Conservation (phyloP, 2,888 invertebrate species). For the Drosophila infuscata region DNA sequence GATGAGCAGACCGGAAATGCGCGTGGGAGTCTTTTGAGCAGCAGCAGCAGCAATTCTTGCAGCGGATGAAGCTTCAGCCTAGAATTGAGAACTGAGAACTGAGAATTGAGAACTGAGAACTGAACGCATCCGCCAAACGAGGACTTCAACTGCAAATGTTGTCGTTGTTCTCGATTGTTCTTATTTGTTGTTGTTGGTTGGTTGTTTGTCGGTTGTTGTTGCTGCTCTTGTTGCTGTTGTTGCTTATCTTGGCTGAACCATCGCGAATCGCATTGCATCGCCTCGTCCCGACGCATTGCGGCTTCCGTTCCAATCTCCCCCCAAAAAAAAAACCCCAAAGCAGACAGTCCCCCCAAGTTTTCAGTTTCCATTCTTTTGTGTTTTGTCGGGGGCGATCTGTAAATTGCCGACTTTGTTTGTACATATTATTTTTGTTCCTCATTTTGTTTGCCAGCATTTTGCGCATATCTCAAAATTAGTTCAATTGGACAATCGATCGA, state of each 20-base stretch:
- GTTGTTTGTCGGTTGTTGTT: conserved; percentile 6
- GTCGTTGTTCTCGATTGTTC: conserved; percentile 17
- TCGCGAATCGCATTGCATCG: conserved; percentile 56
- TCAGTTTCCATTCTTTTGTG: conserved; percentile 11
- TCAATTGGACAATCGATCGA: conserved; percentile 62
- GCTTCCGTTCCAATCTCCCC: conserved; percentile 67
- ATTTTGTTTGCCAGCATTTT: conserved; percentile 50
- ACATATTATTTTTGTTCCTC: conserved; percentile 1
- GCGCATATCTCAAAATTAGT: conserved; percentile 76
- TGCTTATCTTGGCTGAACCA: conserved; percentile 56
- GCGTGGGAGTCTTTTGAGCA: conserved; percentile 65
- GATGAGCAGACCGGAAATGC: conserved; percentile 56
- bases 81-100: conserved; percentile 32
- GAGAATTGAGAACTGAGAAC: conserved; percentile 17
- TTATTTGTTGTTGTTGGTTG: conserved; percentile 11
- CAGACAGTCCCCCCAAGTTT: conserved; percentile 17
- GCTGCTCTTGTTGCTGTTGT: conserved; percentile 19
- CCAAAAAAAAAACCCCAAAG: conserved; percentile 14
- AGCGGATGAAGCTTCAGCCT: conserved; percentile 44
- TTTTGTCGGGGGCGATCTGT: conserved; percentile 67
- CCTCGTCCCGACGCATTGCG: conserved; percentile 32
- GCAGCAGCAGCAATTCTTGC: conserved; percentile 8
- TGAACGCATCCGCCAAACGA: conserved; percentile 40
- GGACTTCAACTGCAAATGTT: conserved; percentile 47
- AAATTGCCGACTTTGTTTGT: conserved; percentile 29